A percentile compares a stretch with the other conserved stretches of the same genome.
These are phyloP conservation scores for Paramacrobiotus metropolitanus DNA, from an alignment of 1,140 invertebrate genomes.

Conservation along the genomic window DNA sequence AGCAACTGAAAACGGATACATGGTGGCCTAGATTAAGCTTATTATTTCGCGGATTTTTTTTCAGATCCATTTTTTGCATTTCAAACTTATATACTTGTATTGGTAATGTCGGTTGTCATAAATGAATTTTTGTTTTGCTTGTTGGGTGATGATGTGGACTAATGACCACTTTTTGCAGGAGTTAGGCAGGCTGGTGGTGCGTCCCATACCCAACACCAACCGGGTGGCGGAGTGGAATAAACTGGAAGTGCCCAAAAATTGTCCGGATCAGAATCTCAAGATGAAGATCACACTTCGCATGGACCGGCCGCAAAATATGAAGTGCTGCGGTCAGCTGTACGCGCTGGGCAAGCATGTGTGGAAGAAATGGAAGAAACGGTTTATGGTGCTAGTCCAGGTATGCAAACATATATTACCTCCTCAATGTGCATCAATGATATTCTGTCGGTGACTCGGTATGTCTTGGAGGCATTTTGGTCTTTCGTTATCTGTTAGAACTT, in stretches of 20 bases:
- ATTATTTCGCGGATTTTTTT: too few relatives aligned
- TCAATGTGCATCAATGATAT: not conserved
- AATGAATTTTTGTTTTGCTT: too few relatives aligned
- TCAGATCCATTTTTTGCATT: too few relatives aligned
- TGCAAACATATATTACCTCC: not conserved
- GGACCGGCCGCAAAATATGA: slow-evolving; percentile 98
- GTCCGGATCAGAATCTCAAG: slow-evolving; percentile 72
- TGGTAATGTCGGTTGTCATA: too few relatives aligned
- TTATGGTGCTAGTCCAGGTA: slow-evolving; percentile 85
- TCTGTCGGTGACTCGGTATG: slow-evolving; percentile 4
- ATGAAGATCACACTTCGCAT: slow-evolving; percentile 95
- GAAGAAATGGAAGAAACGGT: slow-evolving; percentile 98
- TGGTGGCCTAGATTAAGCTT: too few relatives aligned
- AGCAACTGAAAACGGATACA: too few relatives aligned
- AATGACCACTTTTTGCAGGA: slow-evolving; percentile 95
- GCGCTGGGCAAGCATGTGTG: slow-evolving; percentile 87
- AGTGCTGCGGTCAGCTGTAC: slow-evolving; percentile 86
- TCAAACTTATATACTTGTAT: too few relatives aligned
- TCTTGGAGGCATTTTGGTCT: too few relatives aligned
- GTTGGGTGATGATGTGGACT: too few relatives aligned
- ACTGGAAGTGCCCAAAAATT: slow-evolving; percentile 81
- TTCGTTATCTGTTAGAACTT: too few relatives aligned
- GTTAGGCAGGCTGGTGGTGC: slow-evolving; percentile 72
- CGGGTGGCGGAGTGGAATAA: slow-evolving; percentile 75
- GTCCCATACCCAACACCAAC: slow-evolving; percentile 72